These are phyloP conservation scores for Nyctibius grandis DNA, from an alignment of 2,797 vertebrate species.

Conservation along the genomic window DNA sequence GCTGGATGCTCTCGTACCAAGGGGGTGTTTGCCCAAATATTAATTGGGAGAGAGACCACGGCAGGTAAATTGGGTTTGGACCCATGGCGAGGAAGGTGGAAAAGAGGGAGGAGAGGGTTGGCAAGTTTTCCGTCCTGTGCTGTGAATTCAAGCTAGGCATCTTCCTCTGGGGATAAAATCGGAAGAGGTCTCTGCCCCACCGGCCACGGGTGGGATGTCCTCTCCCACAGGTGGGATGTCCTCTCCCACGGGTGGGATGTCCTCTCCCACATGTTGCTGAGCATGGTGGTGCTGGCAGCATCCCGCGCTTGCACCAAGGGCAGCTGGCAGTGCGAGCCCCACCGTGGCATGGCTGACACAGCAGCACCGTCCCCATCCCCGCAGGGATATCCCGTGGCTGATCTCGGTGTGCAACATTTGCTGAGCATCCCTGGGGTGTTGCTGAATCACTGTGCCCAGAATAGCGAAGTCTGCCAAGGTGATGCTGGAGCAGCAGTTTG, in stretches of 20 bases:
- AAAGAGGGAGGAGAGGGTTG: background rate
- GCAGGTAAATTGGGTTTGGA: background rate
- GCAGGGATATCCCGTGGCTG: accelerated
- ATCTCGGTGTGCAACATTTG: background rate
- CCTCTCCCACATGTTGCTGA: background rate
- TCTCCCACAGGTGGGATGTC: too few relatives aligned
- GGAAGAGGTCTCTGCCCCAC: background rate
- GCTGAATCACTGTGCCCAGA: background rate
- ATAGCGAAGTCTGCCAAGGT: background rate
- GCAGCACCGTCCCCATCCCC: background rate
- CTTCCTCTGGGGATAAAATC: background rate
- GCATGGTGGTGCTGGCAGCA: background rate
- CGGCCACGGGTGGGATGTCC: too few relatives aligned
- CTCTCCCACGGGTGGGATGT: background rate
- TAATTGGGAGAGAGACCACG: background rate
- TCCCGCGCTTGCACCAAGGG: background rate
- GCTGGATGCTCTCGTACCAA: background rate
- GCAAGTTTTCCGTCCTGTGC: background rate
- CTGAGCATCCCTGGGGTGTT: background rate
- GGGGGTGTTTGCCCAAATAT: background rate
- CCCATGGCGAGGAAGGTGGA: background rate
- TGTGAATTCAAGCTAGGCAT: background rate
- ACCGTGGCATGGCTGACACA: accelerated
- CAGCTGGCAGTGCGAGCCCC: background rate
- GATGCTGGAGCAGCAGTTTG: background rate